Base-by-base conservation (phyloP, 2,888 invertebrate genomes). In the Eupithecia dodoneata region DNA sequence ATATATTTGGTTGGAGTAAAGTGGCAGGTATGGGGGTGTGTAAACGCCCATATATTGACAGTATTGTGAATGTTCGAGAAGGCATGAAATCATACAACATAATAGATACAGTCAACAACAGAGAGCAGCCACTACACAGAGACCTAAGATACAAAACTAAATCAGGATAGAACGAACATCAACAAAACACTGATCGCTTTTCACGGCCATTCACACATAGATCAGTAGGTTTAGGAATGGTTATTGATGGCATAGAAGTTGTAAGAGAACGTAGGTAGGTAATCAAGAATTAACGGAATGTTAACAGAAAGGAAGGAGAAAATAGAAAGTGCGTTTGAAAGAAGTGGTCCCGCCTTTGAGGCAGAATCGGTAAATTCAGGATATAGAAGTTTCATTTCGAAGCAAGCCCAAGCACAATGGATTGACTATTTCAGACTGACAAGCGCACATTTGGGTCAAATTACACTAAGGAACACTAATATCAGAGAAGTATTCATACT, bases 91-190 rank as follows among this genome's bases (percentile, higher is more conserved):
- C 90, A 93, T 93, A 94, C 92, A 95, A 94, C 94, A 94, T 92
- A 94, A 94, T 93, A 93, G 91, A 92, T 91, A 95, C 95, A 95
- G 90, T 93, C 92, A 92, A 95, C 95, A 95, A 95, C 95, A 95
- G 93, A 94, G 92, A 95, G 92, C 95, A 95, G 95, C 95, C 95
- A 95, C 95, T 95, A 95, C 94, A 94, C 94, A 95, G 93, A 94
- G 90, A 94, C 92, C 91, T 92, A 92, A 89, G 87, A 90, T 92
- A 92, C 90, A 91, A 89, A 91, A 94, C 93, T 93, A 94, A 93
- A 93, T 93, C 85, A 92, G 90, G 90, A 92, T 86, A 92, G 89
- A 91, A 88, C 87, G 85, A 86, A 90, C 88, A 90, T 87, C 88
- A 88, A 90, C 90, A 88, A 86, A 81, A 90, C 88, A 90, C 89